Conservation (phyloP, 2,888 invertebrate genomes). For the Unio pictorum region DNA sequence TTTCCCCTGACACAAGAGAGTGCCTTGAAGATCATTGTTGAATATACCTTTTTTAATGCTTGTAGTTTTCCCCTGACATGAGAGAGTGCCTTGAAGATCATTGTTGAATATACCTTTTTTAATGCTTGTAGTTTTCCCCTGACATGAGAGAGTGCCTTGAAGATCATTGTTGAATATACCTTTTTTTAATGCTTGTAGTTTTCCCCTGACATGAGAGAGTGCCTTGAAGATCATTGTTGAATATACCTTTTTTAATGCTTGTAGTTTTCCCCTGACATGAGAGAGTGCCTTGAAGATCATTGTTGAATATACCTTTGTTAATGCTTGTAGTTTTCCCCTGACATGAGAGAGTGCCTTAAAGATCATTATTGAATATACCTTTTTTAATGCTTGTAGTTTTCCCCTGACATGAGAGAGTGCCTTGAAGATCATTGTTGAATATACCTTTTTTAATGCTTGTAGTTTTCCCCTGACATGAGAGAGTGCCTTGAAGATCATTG, state of each 20-base stretch:
- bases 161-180: constrained; percentile 56
- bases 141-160: constrained; percentile 69
- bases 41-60: constrained; percentile 11
- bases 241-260: background rate
- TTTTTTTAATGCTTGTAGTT: constrained; percentile 24
- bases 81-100: constrained; percentile 67
- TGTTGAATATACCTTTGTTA: constrained; percentile 36
- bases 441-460: background rate
- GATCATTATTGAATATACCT: constrained; percentile 52
- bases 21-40: constrained; percentile 66
- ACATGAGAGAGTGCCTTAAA: constrained; percentile 69
- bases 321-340: constrained; percentile 52
- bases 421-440: constrained; percentile 63
- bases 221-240: constrained; percentile 68
- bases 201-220: constrained; percentile 67
- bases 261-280: constrained; percentile 62
- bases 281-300: constrained; percentile 69
- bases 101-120: constrained; percentile 47
- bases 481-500: constrained; percentile 65
- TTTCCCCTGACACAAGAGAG: constrained; percentile 67
- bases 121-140: constrained; percentile 51
- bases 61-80: constrained; percentile 62
- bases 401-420: constrained; percentile 69
- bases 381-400: constrained; percentile 30
- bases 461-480: constrained; percentile 68